Percentiles rank a stretch among this genome's conserved stretches.
Evolutionary conservation across 1,140 invertebrate species (phyloP).

Genomic region (Hylaeus anthracinus): DNA sequence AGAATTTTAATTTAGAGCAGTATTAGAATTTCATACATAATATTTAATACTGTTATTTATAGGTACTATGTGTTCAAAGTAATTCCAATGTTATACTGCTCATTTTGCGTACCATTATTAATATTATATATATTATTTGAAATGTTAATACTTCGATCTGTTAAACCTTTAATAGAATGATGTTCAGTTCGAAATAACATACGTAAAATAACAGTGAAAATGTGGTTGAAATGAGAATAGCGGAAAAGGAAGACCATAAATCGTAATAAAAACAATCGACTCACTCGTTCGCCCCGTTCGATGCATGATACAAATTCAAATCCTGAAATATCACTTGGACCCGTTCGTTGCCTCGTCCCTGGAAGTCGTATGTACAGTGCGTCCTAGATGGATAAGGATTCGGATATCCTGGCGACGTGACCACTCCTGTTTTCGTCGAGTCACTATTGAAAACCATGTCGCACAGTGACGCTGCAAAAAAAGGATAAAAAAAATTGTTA

Average conservation of each 20-base stretch:
- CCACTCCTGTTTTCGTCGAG: conserved; percentile 88
- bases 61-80: too few relatives aligned
- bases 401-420: conserved; percentile 90
- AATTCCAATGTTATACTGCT: too few relatives aligned
- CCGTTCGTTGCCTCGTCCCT: conserved; percentile 89
- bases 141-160: too few relatives aligned
- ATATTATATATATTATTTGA: too few relatives aligned
- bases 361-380: conserved; percentile 92
- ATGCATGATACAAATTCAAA: conserved; percentile 84
- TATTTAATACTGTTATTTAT: too few relatives aligned
- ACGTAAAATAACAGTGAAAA: not conserved
- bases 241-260: not conserved
- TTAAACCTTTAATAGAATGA: too few relatives aligned
- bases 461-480: conserved; percentile 88
- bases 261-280: conserved; percentile 59
- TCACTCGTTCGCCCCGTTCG: conserved; percentile 84
- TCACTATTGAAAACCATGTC: conserved; percentile 90
- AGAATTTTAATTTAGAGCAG: too few relatives aligned
- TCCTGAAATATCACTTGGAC: conserved; percentile 90
- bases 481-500: conserved; percentile 22
- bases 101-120: too few relatives aligned
- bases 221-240: not conserved
- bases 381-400: conserved; percentile 87
- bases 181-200: too few relatives aligned
- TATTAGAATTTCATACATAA: too few relatives aligned